Conservation (phyloP, 2,888 invertebrate species). For the Amiota communis region DNA sequence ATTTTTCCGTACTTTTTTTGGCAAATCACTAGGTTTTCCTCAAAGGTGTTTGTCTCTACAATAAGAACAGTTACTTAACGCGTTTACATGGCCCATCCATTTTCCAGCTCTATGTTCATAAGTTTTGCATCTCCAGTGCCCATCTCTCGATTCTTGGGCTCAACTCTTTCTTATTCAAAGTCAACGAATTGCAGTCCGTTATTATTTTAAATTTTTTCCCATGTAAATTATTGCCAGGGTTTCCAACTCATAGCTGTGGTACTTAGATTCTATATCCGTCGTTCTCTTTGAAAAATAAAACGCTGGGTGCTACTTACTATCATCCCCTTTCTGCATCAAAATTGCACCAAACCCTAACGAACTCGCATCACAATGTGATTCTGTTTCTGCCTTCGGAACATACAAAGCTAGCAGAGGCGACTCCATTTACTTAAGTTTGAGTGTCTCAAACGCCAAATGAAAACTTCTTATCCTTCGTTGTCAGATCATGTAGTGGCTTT, state of each 20-base stretch:
- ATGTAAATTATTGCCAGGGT: slow-evolving; percentile 16
- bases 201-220: no score
- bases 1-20: slow-evolving; percentile 24
- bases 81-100: not conserved
- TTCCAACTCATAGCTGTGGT: no score
- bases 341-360: not conserved
- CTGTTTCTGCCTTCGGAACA: no score
- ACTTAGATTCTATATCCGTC: not conserved
- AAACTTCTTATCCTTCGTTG: not conserved
- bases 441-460: not conserved
- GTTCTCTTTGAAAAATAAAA: not conserved
- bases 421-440: no score
- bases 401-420: no score
- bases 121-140: not conserved
- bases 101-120: not conserved
- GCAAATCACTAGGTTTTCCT: slow-evolving; percentile 35
- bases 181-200: no score
- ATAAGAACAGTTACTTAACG: no score
- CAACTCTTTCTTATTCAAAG: no score
- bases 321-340: no score
- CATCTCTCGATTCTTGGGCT: no score
- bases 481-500: not conserved
- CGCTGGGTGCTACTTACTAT: not conserved
- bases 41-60: slow-evolving; percentile 35
- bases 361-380: not conserved